Conservation (phyloP, 1,140 invertebrate species). For the Procambarus virginalis region DNA sequence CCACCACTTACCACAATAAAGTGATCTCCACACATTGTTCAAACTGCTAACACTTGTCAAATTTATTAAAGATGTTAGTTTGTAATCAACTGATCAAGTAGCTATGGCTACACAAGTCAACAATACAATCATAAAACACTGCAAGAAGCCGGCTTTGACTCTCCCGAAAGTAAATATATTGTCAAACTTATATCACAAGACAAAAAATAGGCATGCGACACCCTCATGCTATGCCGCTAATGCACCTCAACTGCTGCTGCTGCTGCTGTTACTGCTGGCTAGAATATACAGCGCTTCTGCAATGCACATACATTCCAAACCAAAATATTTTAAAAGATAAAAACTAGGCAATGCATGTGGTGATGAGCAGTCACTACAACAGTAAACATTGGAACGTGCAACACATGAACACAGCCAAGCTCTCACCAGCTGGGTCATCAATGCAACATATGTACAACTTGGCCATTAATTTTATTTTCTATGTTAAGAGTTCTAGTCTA, state of each 20-base stretch:
- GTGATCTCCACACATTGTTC: neutral
- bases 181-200: slow-evolving; percentile 64
- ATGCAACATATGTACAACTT: neutral
- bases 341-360: slow-evolving; percentile 59
- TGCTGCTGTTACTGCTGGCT: slow-evolving; percentile 60
- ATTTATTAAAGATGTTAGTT: slow-evolving; percentile 8
- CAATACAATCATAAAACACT: slow-evolving; percentile 43
- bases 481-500: slow-evolving; percentile 1
- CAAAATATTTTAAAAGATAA: slow-evolving; percentile 20
- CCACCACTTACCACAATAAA: neutral
- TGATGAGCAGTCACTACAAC: slow-evolving; percentile 55
- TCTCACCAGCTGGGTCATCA: slow-evolving; percentile 7
- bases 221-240: slow-evolving; percentile 64
- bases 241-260: slow-evolving; percentile 61
- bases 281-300: slow-evolving; percentile 53
- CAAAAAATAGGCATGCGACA: slow-evolving; percentile 56
- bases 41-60: slow-evolving; percentile 20
- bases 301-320: slow-evolving; percentile 56
- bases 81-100: slow-evolving; percentile 11
- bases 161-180: slow-evolving; percentile 56
- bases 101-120: slow-evolving; percentile 47
- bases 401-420: slow-evolving; percentile 48
- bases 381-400: slow-evolving; percentile 51
- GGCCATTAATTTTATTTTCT: neutral
- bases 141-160: slow-evolving; percentile 62